Evolutionary conservation across 2,888 invertebrate species (phyloP).

Genomic region (Drosophila mettleri): DNA sequence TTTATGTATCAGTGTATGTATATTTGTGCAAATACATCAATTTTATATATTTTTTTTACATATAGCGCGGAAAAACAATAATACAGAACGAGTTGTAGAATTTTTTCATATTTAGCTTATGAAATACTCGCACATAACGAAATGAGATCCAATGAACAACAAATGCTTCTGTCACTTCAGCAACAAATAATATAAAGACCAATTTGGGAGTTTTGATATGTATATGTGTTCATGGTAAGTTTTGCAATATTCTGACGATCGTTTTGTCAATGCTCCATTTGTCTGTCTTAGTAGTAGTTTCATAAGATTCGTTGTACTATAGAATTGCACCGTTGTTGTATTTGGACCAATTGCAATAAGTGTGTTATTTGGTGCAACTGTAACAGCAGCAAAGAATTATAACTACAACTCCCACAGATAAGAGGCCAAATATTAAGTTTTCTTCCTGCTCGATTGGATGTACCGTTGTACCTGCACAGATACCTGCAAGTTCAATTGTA

Average conservation of each 20-base stretch:
- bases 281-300: background rate
- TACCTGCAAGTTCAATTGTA: background rate
- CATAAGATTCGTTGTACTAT: background rate
- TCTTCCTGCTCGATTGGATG: constrained; percentile 22
- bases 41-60: constrained; percentile 38
- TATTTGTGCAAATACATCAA: constrained; percentile 18
- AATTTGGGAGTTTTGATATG: constrained; percentile 18
- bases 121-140: constrained; percentile 19
- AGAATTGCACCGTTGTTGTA: background rate
- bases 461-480: constrained; percentile 8
- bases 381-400: constrained; percentile 40
- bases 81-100: constrained; percentile 27
- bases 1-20: constrained; percentile 6
- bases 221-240: constrained; percentile 51
- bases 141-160: constrained; percentile 31
- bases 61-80: constrained; percentile 32
- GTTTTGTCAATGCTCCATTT: background rate
- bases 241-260: constrained; percentile 1
- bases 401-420: constrained; percentile 25
- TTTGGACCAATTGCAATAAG: no score
- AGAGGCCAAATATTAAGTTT: constrained; percentile 1
- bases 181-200: constrained; percentile 2
- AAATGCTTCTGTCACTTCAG: background rate
- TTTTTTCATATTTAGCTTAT: constrained; percentile 13
- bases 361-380: constrained; percentile 22